Base-by-base conservation (phyloP, 92 coral and sea anemone genomes). In the Umimayanthus chanpuru region DNA sequence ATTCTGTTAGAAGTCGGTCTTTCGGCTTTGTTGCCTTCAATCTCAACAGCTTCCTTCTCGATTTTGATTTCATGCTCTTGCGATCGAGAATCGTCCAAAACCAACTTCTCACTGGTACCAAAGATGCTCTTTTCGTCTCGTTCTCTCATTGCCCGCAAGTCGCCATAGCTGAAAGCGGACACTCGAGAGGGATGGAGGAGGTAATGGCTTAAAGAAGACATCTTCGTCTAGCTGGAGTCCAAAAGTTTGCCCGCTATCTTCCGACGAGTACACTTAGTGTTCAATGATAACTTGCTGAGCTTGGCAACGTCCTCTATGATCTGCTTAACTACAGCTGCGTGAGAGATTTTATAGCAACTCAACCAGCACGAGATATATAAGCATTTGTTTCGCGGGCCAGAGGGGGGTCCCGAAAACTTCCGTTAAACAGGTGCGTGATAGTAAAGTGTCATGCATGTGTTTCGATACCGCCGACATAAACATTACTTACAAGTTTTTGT, bases 391-490 rank as follows among this genome's bases (percentile, higher is more conserved):
- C 93, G 73, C 81, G 89, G 92, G 58, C 66, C 93, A 80, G 86
- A 81, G 96, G 98, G 98, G 98, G 95, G 89, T 44, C 44, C 50
- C 82, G 20, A 55, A 75, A 80, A 81, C 81, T 89, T 89, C 93
- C 91, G 84, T 86, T 68, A 81, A 89, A 90, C 94, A 93, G 95
- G 94, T 95, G 98, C 90, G 80, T 85, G 83, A 9, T 64, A 68
- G 80, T 50, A 40, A 56, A 74, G 90, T 82, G 93, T 80, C 89
- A 87, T 91, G 90, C 96, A 88, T 85, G 86, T 76, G 91, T 90
- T 90, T 85, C 92, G 78, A 86, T 86, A 85, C 73, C 76, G 88
- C 77, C 85, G 87, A 72, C 77, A 85, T 95, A 93, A 93, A 95
- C 93, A 93, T 21, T 40, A 70, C 78, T 16, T 28, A 43, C 78